Conservation (phyloP, 2,797 vertebrate genomes). For the Microctenopoma lineatum region DNA sequence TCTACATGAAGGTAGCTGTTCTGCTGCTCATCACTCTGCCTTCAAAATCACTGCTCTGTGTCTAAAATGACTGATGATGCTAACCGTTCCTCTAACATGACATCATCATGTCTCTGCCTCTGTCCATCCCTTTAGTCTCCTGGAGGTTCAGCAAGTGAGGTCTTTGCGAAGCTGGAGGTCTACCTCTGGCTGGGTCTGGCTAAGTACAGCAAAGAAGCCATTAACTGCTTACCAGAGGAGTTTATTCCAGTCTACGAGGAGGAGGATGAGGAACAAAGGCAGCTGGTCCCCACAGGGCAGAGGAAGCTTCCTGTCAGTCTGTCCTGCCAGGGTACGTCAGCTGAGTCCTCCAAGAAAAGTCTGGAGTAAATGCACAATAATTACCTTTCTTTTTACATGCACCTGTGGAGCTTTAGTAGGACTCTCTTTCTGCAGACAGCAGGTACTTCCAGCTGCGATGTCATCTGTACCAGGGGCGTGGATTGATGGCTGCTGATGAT, state of each 20-base stretch:
- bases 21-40: not conserved
- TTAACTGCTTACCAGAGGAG: conserved; percentile 85
- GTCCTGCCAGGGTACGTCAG: conserved; percentile 87
- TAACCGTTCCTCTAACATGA: not conserved
- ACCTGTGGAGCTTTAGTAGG: not conserved
- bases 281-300: conserved; percentile 35
- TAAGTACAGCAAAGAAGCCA: conserved; percentile 89
- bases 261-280: conserved; percentile 39
- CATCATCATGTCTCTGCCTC: not conserved
- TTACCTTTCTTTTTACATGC: conserved; percentile 1
- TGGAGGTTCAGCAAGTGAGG: conserved; percentile 83
- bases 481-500: conserved; percentile 90
- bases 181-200: conserved; percentile 92
- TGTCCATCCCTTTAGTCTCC: conserved; percentile 81
- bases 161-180: conserved; percentile 93
- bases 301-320: conserved; percentile 81
- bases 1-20: conserved; percentile 89
- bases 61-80: not conserved
- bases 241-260: conserved; percentile 84
- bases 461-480: conserved; percentile 93
- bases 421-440: conserved; percentile 75
- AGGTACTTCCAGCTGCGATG: conserved; percentile 94
- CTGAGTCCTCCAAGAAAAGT: not conserved
- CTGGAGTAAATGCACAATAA: conserved; percentile 3
- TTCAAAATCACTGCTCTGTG: not conserved